Conservation (phyloP, 2,113 vertebrate species). For the Podarcis raffonei region DNA sequence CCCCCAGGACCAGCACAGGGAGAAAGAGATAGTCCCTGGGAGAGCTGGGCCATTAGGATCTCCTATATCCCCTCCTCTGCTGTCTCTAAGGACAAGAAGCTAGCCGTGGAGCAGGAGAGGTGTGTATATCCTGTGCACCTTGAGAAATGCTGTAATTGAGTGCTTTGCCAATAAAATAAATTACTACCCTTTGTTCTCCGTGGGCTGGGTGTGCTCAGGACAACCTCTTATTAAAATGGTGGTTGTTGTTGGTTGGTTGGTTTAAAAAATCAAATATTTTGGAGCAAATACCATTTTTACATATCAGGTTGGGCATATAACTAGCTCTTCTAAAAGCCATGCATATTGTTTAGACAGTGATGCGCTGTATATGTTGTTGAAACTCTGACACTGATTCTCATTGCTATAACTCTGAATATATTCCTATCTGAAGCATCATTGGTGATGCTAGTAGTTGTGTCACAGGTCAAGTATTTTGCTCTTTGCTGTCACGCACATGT, state of each 20-base stretch:
- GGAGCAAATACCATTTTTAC: not conserved
- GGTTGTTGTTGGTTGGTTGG: no score
- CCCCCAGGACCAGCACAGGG: no score
- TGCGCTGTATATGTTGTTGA: not conserved
- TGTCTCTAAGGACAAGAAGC: no score
- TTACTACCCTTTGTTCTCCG: no score
- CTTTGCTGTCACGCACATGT: slow-evolving; percentile 2
- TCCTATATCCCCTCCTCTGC: no score
- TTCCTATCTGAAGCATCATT: fast-evolving
- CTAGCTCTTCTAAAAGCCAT: not conserved
- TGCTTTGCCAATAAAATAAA: no score
- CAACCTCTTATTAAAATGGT: not conserved
- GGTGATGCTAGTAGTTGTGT: not conserved
- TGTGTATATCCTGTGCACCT: no score
- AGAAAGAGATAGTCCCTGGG: no score
- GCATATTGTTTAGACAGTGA: not conserved
- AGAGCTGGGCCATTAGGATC: no score
- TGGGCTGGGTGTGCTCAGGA: no score
- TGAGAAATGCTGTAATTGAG: no score
- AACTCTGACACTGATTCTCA: not conserved
- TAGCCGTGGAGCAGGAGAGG: no score
- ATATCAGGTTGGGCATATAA: not conserved
- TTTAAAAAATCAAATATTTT: not conserved
- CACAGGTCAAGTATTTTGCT: slow-evolving; percentile 19
- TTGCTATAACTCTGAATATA: not conserved